Conservation (phyloP, 2,113 vertebrate species). For the Gymnogyps californianus region DNA sequence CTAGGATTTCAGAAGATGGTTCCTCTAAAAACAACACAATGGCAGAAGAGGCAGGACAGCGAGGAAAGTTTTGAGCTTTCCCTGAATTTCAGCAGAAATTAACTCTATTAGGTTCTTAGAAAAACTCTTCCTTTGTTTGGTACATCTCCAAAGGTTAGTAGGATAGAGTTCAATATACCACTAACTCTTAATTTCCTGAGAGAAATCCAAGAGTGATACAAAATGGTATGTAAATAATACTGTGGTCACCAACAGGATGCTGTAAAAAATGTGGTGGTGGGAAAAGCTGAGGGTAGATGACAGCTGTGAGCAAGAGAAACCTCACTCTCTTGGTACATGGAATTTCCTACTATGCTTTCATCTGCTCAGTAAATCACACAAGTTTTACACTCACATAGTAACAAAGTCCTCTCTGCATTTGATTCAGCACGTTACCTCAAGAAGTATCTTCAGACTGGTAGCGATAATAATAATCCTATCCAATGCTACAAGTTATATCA, state of each 20-base stretch:
- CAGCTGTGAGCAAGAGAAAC: not conserved
- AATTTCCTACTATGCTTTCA: not conserved
- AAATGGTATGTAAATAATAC: constrained; percentile 2
- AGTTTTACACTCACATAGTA: not conserved
- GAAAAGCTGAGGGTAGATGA: not conserved
- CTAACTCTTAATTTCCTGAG: not conserved
- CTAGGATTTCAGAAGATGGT: not conserved
- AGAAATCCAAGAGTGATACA: not conserved
- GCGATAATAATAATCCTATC: not conserved
- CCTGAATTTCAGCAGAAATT: not conserved
- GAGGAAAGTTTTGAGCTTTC: not conserved
- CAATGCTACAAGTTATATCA: not conserved
- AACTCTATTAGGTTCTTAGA: not conserved
- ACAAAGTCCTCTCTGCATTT: not conserved
- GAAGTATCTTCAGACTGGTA: not conserved
- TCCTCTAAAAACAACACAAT: not conserved
- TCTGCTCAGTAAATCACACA: not conserved
- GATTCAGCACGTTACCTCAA: not conserved
- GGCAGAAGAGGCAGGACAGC: not conserved
- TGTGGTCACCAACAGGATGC: constrained; percentile 31
- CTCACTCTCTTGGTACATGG: not conserved
- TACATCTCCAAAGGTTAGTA: constrained; percentile 8
- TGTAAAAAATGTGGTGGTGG: not conserved
- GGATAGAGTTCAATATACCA: not conserved
- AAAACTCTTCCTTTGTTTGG: not conserved